phyloP scores from a whole-genome alignment of 2,113 vertebrate genomes.

The Macrotis lagotis region DNA sequence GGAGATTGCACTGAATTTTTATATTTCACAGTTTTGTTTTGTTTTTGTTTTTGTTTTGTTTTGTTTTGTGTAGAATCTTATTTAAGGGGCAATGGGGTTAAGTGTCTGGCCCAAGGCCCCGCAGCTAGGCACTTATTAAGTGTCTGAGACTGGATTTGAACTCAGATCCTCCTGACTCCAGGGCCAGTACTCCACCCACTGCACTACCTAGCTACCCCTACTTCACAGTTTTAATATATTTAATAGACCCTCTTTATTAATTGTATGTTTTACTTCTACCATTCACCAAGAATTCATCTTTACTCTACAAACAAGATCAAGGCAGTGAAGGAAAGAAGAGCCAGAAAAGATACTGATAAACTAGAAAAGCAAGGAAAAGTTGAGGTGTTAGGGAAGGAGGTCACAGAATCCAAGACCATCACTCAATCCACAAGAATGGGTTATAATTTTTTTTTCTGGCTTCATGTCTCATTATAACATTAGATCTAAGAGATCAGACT shows the following conservation, averaged over 20 bases:
- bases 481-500: constrained; percentile 7
- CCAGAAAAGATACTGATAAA: neutral
- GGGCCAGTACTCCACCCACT: too few species aligned
- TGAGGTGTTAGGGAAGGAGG: neutral
- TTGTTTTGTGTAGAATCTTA: too few species aligned
- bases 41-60: too few species aligned
- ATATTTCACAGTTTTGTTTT: too few species aligned
- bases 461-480: constrained; percentile 20
- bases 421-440: neutral
- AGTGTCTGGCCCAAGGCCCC: too few species aligned
- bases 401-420: neutral
- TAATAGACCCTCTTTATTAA: neutral
- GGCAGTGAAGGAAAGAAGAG: neutral
- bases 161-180: too few species aligned
- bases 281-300: neutral
- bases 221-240: neutral
- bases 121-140: too few species aligned
- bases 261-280: neutral
- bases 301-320: neutral
- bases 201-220: too few species aligned
- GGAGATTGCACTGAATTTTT: neutral
- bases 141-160: too few species aligned
- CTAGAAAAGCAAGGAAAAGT: neutral
- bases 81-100: too few species aligned
- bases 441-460: neutral